phyloP scores from a whole-genome alignment of 2,888 invertebrate species.

The Volucella inanis region DNA sequence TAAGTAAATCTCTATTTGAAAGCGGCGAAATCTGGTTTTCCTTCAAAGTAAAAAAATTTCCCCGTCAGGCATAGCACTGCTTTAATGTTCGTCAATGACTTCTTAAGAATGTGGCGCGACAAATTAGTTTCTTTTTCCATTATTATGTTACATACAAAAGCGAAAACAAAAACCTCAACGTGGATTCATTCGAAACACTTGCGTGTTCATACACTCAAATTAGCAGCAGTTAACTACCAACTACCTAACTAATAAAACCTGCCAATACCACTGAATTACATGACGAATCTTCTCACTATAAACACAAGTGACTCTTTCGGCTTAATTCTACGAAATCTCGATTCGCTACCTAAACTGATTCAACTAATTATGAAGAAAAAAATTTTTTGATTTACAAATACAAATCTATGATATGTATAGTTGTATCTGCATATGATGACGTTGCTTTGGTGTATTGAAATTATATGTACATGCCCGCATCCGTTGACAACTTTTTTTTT shows the following conservation, averaged over 20 bases:
- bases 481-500: constrained; percentile 38
- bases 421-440: neutral
- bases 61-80: too few species aligned
- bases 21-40: too few species aligned
- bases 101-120: neutral
- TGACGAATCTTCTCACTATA: constrained; percentile 41
- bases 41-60: too few species aligned
- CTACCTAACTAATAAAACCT: constrained; percentile 2
- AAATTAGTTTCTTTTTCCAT: too few species aligned
- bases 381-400: neutral
- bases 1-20: too few species aligned
- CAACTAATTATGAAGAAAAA: constrained; percentile 42
- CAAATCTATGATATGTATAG: neutral
- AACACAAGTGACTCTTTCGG: constrained; percentile 30
- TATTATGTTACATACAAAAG: too few species aligned
- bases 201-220: neutral
- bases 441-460: too few species aligned
- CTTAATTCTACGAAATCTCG: constrained; percentile 32
- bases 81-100: constrained; percentile 13
- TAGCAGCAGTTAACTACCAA: constrained; percentile 5
- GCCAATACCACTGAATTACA: constrained; percentile 7
- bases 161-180: neutral
- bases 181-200: neutral
- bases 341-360: constrained; percentile 18
- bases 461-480: constrained; percentile 35